phyloP scores from a whole-genome alignment of 1,140 invertebrate genomes.

The Bombyx mandarina region DNA sequence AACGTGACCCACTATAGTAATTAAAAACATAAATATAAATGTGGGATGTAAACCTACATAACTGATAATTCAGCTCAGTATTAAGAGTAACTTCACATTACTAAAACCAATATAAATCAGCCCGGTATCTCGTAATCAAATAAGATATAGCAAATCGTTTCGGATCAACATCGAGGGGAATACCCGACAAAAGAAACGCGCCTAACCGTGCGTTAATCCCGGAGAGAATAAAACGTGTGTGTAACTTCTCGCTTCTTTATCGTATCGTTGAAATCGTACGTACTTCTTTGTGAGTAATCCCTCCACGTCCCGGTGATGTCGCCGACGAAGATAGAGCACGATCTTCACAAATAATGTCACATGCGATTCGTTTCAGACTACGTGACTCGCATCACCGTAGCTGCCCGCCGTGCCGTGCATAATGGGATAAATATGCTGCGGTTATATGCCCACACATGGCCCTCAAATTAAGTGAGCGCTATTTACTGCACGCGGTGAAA shows the following conservation, averaged over 20 bases:
- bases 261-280: conserved; percentile 67
- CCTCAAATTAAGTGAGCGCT: conserved; percentile 63
- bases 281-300: conserved; percentile 70
- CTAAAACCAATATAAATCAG: no score
- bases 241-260: conserved; percentile 66
- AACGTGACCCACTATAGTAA: no score
- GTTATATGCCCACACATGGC: conserved; percentile 65
- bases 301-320: conserved; percentile 62
- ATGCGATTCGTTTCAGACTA: conserved; percentile 68
- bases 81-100: not conserved
- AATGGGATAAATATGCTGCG: conserved; percentile 69
- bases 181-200: conserved; percentile 15
- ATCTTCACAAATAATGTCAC: conserved; percentile 71
- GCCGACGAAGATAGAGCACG: conserved; percentile 70
- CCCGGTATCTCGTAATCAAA: no score
- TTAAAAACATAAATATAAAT: no score
- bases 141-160: not conserved
- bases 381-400: conserved; percentile 65
- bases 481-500: conserved; percentile 54
- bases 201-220: conserved; percentile 58
- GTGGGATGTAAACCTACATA: not conserved
- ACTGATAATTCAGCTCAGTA: not conserved
- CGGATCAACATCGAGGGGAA: not conserved
- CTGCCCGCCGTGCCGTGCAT: conserved; percentile 56
- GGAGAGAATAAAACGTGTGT: conserved; percentile 44